Percentiles rank a stretch among this genome's conserved stretches.
Evolutionary conservation across 2,113 vertebrate genomes (phyloP).

Genomic region (Zapus hudsonius): DNA sequence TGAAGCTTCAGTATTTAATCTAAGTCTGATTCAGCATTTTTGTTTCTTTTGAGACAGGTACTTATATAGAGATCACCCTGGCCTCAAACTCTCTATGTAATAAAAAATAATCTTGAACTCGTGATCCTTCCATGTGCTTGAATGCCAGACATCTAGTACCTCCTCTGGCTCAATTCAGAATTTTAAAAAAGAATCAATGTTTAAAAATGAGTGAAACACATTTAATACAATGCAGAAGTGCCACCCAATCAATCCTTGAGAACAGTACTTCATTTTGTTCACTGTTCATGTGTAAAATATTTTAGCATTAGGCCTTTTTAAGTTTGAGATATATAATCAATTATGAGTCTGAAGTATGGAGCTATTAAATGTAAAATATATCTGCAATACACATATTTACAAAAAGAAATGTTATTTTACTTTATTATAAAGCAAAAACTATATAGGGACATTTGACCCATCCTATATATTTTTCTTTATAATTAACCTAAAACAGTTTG

Average conservation of each 20-base stretch:
- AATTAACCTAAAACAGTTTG: background rate
- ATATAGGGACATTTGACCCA: background rate
- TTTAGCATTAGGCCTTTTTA: background rate
- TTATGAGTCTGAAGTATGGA: background rate
- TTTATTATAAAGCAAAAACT: background rate
- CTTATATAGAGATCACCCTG: too few species aligned
- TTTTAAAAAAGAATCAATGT: too few species aligned
- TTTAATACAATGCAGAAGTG: background rate
- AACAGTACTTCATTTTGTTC: background rate
- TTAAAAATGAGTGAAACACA: background rate
- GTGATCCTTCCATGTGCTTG: too few species aligned
- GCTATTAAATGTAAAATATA: background rate
- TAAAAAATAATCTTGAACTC: too few species aligned
- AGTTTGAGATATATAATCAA: background rate
- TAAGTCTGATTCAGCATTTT: too few species aligned
- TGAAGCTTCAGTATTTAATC: background rate
- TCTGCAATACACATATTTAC: background rate
- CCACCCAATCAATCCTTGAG: background rate
- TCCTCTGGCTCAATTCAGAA: too few species aligned
- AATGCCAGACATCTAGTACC: too few species aligned
- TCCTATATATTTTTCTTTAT: background rate
- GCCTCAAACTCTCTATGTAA: too few species aligned
- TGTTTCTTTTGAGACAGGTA: too few species aligned
- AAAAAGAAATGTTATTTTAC: background rate
- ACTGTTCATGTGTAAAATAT: background rate